A percentile compares a stretch with the other conserved stretches of the same genome.
Evolutionary conservation across 2,888 invertebrate species (phyloP).

Genomic region (Endotricha flammealis): DNA sequence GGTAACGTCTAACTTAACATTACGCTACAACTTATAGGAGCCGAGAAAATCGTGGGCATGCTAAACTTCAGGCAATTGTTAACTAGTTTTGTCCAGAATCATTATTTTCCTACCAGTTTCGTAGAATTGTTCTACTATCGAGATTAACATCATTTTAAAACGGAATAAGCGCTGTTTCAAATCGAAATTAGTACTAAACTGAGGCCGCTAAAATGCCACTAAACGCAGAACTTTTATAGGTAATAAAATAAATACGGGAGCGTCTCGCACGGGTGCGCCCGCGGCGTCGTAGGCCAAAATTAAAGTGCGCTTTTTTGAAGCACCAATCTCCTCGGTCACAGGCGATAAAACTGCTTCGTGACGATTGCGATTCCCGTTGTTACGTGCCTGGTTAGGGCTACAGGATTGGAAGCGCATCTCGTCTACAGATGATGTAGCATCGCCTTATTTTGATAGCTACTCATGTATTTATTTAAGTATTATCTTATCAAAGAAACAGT

Average conservation of each 20-base stretch:
- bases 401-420: no score
- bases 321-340: slow-evolving; percentile 66
- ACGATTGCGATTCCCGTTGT: slow-evolving; percentile 45
- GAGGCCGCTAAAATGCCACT: slow-evolving; percentile 19
- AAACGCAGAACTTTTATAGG: slow-evolving; percentile 59
- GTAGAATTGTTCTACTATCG: no score
- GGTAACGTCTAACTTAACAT: no score
- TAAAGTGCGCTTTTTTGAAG: slow-evolving; percentile 72
- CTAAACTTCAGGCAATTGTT: no score
- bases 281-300: slow-evolving; percentile 56
- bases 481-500: no score
- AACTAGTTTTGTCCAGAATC: no score
- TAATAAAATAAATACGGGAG: slow-evolving; percentile 69
- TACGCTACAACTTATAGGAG: no score
- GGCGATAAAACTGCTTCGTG: slow-evolving; percentile 72
- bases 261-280: slow-evolving; percentile 61
- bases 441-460: no score
- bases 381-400: background rate
- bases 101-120: no score
- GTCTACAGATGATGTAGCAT: no score
- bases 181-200: slow-evolving; percentile 21
- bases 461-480: no score
- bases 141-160: slow-evolving; percentile 5
- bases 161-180: slow-evolving; percentile 1
- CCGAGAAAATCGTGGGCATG: no score